Conservation (phyloP, 2,113 vertebrate genomes). For the Gopherus flavomarginatus region DNA sequence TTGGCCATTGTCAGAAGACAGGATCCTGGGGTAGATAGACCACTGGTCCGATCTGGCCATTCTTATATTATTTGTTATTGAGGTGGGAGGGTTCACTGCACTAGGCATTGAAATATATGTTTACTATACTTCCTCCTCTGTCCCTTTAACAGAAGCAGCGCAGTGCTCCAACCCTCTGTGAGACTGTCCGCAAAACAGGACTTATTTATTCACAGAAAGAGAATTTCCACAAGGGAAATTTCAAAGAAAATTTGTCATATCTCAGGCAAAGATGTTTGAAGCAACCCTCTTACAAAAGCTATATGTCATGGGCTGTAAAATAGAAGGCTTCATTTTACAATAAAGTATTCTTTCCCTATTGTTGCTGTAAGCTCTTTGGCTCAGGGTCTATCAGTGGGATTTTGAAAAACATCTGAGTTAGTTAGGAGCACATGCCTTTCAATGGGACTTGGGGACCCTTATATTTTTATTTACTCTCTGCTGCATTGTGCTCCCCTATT, state of each 20-base stretch:
- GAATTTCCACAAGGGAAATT: conserved; percentile 26
- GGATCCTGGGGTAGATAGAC: not conserved
- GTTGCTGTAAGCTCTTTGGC: not conserved
- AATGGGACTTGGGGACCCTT: not conserved
- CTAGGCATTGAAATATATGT: too few species aligned
- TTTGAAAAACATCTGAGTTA: not conserved
- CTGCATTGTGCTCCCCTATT: not conserved
- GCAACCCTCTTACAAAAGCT: conserved; percentile 8
- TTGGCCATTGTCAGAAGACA: not conserved
- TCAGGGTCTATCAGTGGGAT: not conserved
- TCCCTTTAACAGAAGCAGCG: conserved; percentile 24
- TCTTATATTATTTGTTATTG: not conserved
- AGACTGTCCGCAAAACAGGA: not conserved
- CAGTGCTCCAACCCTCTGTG: not conserved
- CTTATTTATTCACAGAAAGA: not conserved
- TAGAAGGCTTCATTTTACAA: not conserved
- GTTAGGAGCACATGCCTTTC: not conserved
- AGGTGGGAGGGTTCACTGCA: not conserved
- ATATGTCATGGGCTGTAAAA: not conserved
- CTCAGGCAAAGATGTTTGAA: conserved; percentile 31
- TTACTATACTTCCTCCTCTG: not conserved
- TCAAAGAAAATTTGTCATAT: conserved; percentile 23
- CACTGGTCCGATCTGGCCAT: not conserved
- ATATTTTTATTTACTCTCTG: not conserved
- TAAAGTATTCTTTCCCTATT: conserved; percentile 15